Evolutionary conservation across 2,888 invertebrate genomes (phyloP).

Genomic region (Leptinotarsa haldemani): DNA sequence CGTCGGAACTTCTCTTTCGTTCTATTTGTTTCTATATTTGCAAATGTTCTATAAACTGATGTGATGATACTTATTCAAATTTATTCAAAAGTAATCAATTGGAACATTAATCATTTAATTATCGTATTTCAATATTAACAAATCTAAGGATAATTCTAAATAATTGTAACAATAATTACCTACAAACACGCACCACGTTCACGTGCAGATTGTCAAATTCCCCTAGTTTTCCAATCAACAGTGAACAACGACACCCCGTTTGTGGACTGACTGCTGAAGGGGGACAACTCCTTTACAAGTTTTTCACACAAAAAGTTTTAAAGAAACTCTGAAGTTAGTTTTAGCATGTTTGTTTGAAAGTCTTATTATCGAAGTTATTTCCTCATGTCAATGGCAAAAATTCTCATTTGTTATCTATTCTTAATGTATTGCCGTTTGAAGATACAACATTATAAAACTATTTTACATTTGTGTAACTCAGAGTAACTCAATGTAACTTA

Average conservation of each 20-base stretch:
- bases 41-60: no score
- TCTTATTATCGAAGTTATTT: no score
- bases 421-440: no score
- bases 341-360: background rate
- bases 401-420: no score
- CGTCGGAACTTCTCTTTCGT: no score
- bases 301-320: slow-evolving; percentile 16
- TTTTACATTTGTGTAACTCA: no score
- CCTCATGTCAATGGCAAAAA: no score
- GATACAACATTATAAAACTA: no score
- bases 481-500: no score
- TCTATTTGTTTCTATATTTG: no score
- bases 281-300: slow-evolving; percentile 10
- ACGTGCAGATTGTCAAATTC: slow-evolving; percentile 46
- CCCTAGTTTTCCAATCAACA: slow-evolving; percentile 29
- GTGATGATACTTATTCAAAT: background rate
- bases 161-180: slow-evolving; percentile 50
- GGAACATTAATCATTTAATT: slow-evolving; percentile 23
- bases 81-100: slow-evolving; percentile 24
- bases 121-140: slow-evolving; percentile 40
- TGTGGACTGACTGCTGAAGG: background rate
- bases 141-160: slow-evolving; percentile 50
- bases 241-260: slow-evolving; percentile 34
- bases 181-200: slow-evolving; percentile 47
- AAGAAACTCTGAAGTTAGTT: background rate